Evolutionary conservation across 2,797 vertebrate species (phyloP).

Genomic region (Chelidonichthys spinosus): DNA sequence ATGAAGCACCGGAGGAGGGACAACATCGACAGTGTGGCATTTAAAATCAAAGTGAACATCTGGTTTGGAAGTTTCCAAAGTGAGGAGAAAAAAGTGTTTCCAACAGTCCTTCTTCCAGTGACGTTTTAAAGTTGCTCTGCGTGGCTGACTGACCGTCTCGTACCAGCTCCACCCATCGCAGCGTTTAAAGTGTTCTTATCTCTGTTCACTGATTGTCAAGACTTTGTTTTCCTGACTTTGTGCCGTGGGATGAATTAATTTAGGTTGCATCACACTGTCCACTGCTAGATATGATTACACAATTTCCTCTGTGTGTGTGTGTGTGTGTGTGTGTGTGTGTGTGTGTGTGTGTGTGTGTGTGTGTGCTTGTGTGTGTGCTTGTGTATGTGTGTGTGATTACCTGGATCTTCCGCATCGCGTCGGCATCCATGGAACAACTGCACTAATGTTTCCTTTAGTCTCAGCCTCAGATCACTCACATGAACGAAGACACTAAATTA

Average conservation of each 20-base stretch:
- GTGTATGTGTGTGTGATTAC: not conserved
- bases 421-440: not conserved
- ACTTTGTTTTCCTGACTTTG: conserved; percentile 34
- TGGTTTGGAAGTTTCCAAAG: conserved; percentile 42
- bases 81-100: conserved; percentile 9
- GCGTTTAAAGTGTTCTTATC: conserved; percentile 30
- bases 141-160: not conserved
- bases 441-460: not conserved
- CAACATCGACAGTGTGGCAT: conserved; percentile 25
- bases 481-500: too few relatives aligned
- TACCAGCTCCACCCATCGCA: conserved; percentile 19
- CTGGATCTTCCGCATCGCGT: not conserved
- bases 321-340: too few relatives aligned
- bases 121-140: not conserved
- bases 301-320: not conserved
- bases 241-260: conserved; percentile 24
- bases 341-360: too few relatives aligned
- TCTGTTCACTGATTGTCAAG: conserved; percentile 20
- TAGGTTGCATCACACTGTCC: conserved; percentile 16
- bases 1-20: conserved; percentile 2
- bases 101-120: conserved; percentile 8
- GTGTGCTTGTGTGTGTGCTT: too few relatives aligned
- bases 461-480: not conserved
- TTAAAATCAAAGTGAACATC: conserved; percentile 41
- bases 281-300: conserved; percentile 35